Evolutionary conservation across 2,113 vertebrate genomes (phyloP).

Genomic region (Oryzias woworae): DNA sequence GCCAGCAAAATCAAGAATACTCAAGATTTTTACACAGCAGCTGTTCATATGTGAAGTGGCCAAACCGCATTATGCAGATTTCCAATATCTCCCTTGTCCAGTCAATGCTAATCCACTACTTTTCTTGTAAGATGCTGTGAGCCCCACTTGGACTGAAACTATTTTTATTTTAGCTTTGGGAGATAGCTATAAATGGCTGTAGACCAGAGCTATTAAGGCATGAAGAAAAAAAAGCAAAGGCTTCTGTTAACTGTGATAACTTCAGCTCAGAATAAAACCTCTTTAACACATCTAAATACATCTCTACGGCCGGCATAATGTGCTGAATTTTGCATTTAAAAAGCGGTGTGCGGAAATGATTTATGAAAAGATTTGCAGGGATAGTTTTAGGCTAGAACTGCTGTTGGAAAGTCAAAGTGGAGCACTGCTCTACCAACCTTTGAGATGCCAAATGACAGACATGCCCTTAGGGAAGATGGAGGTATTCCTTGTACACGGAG

Average conservation of each 20-base stretch:
- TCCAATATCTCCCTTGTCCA: conserved; percentile 1
- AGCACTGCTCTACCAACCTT: conserved; percentile 36
- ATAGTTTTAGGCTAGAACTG: conserved; percentile 42
- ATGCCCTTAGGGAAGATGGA: conserved; percentile 40
- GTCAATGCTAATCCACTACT: background rate
- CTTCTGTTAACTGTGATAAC: too few species aligned
- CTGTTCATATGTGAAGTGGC: conserved; percentile 9
- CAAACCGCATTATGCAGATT: background rate
- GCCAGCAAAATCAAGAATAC: background rate
- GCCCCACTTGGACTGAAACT: conserved; percentile 8
- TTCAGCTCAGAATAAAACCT: too few species aligned
- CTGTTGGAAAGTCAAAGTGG: conserved; percentile 35
- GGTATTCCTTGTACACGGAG: conserved; percentile 26
- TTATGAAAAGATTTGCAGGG: conserved; percentile 9
- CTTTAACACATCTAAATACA: background rate
- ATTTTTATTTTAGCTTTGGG: too few species aligned
- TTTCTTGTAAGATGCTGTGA: conserved; percentile 11
- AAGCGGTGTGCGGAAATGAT: conserved; percentile 20
- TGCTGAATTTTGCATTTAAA: conserved; percentile 25
- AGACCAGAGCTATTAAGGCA: background rate
- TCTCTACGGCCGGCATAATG: background rate
- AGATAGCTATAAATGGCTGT: too few species aligned
- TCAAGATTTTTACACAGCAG: background rate
- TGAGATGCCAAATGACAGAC: conserved; percentile 51
- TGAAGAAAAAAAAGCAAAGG: conserved; percentile 44